These are phyloP conservation scores for Xyrichtys novacula DNA, from an alignment of 2,797 vertebrate species.

Conservation along the genomic window DNA sequence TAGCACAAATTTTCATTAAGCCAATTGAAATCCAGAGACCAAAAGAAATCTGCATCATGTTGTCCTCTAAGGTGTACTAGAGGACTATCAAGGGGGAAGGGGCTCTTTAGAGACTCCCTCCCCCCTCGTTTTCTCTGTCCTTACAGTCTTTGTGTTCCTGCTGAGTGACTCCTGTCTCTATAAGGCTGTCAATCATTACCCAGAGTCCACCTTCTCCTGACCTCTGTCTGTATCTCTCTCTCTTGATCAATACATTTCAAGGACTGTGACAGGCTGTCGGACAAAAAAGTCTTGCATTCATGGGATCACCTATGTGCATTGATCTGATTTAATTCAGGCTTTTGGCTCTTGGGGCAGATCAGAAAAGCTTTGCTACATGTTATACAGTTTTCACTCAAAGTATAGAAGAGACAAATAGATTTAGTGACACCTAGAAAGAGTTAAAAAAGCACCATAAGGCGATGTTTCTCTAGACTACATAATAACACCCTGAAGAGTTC, in stretches of 20 bases:
- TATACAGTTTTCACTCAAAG: not conserved
- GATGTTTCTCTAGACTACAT: too few relatives aligned
- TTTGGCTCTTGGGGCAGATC: conserved; percentile 6
- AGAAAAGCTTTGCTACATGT: not conserved
- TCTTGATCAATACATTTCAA: conserved; percentile 49
- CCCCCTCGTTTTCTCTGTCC: conserved; percentile 27
- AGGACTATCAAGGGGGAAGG: conserved; percentile 49
- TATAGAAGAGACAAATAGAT: not conserved
- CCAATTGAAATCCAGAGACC: not conserved
- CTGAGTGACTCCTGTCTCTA: conserved; percentile 51
- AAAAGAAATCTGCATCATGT: conserved; percentile 23
- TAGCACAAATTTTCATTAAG: conserved; percentile 9
- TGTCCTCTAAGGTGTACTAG: conserved; percentile 45
- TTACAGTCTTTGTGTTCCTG: conserved; percentile 27
- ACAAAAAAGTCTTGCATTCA: conserved; percentile 15
- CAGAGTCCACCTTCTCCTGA: conserved; percentile 37
- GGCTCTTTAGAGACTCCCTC: conserved; percentile 22
- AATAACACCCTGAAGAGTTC: not conserved
- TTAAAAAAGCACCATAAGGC: too few relatives aligned
- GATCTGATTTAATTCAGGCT: conserved; percentile 23
- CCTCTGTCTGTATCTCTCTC: conserved; percentile 34
- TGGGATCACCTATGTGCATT: conserved; percentile 3
- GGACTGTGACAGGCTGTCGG: conserved; percentile 34
- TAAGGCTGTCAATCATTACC: conserved; percentile 42
- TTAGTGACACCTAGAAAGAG: too few relatives aligned